Base-by-base conservation (phyloP, 2,797 vertebrate species). In the Rhynchonycteris naso region DNA sequence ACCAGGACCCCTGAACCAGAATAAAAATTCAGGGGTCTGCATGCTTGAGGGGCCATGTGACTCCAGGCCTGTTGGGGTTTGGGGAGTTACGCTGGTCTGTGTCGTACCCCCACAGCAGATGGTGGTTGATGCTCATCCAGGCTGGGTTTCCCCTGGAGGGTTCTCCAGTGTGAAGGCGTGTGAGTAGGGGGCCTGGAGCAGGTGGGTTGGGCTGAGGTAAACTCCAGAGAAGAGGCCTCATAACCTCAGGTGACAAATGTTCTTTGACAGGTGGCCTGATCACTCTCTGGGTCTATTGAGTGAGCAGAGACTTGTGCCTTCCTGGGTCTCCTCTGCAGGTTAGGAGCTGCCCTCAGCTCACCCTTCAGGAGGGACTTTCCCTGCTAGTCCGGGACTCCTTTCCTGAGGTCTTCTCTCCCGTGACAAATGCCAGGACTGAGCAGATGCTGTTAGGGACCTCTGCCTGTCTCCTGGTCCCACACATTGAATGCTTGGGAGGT, bases 1-100 rank as follows among this genome's bases (percentile, higher is more conserved):
- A 14, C n/a, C 1, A 21, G 76, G 21, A 13, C 22, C 8, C 47
- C 1, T 24, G 8, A 54, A 10, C 75, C n/a, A 47, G 90, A 47
- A 35, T 69, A 56, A 63, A 66, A 74, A n/a, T 43, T 33, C 18
- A 19, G 4, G 35, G 15, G 7, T 71, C 28, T 35, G 50, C 6
- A 1, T 18, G 38, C 18, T 18, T 1, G 21, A 69, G 61, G 59
- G 3, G 0, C n/a, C 22, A 0, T 15, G 22, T 52, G 72, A 18
- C 59, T 61, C 30, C 43, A 83, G 93, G 58, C 33, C 52, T 13
- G 59, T 28, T 33, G 47, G 58, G 65, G 21, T 2, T 18, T 38
- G 21, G 15, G 33, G 3, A 28, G 2, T 72, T 58, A 21, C 0
- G 4, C 38, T 13, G 47, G 26, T 47, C 72, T 78, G 30, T 21